Evolutionary conservation across 2,113 vertebrate species (phyloP), one percentile per base, ranked within the genome.

Genomic region (Cinclus cinclus): DNA sequence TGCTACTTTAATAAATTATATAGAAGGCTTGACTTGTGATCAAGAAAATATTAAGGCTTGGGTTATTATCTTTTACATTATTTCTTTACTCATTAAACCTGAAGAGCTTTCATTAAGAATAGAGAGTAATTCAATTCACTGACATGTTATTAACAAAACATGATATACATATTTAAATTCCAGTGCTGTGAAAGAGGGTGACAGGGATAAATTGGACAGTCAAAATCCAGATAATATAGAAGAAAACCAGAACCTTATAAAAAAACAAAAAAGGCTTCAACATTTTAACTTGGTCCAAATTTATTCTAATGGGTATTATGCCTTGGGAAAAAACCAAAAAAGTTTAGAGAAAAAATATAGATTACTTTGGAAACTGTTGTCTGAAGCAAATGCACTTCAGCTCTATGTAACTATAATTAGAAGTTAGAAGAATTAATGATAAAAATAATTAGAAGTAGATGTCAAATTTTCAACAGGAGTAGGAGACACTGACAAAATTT

Each of bases 1-100:
- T 79, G 83, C 87, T 84, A 93, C 87, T 96, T 97, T 59, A 96
- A 97, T 96, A 94, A 97, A 96, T 97, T 97, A 97, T 96, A 96
- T 69, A 96, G 91, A 92, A 94, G 95, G 70, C 92, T 95, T 96
- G 94, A 96, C 83, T 95, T 94, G 89, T 93, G 95, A 97, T 97
- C 95, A 97, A 97, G 96, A 97, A 97, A 97, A 95, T 95, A 96
- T 93, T 97, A 96, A 94, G 83, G 63, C 60, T 86, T 73, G 46
- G 74, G 55, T 90, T 96, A 93, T 81, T 95, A 83, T 85, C 89
- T 87, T 94, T 83, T 53, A 94, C 46, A 73, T 92, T 87, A 87
- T 87, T 95, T 96, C 89, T 92, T 91, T 95, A 84, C 73, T 95
- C 94, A 96, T 96, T 96, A 96, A 89, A 73, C 49, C 91, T 52